These are phyloP conservation scores for Rynchops niger DNA, from an alignment of 2,113 vertebrate species.

Conservation along the genomic window DNA sequence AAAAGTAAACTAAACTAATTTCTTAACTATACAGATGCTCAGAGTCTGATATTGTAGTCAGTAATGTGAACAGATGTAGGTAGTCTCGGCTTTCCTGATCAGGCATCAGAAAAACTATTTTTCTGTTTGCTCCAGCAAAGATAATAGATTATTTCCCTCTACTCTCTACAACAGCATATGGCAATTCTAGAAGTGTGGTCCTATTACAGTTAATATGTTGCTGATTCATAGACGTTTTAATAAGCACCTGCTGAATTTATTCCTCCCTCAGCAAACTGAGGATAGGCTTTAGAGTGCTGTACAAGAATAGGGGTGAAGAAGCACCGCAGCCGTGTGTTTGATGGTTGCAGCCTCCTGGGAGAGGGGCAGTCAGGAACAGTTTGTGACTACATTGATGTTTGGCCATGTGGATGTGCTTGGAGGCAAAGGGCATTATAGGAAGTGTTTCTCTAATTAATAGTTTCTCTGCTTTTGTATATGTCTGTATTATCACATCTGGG, in stretches of 20 bases:
- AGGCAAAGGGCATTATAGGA: not conserved
- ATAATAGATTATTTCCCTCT: not conserved
- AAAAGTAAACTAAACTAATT: not conserved
- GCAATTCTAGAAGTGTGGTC: not conserved
- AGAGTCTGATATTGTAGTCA: not conserved
- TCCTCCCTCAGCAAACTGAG: not conserved
- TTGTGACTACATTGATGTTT: not conserved
- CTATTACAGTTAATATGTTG: not conserved
- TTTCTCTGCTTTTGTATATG: not conserved
- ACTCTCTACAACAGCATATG: rapidly evolving
- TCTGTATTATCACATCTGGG: not conserved
- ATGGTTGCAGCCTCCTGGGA: not conserved
- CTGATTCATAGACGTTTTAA: not conserved
- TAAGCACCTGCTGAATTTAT: not conserved
- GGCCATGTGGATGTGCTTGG: no score
- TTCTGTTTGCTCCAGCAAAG: not conserved
- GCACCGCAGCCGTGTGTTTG: rapidly evolving
- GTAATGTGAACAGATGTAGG: not conserved
- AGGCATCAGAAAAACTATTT: not conserved
- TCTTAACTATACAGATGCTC: not conserved
- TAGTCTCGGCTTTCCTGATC: not conserved
- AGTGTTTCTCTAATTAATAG: not conserved
- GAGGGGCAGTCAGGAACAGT: not conserved
- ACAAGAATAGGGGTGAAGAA: not conserved
- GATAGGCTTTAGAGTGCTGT: not conserved